These are phyloP conservation scores for Lutraria rhynchaena DNA, from an alignment of 1,140 invertebrate genomes.

Conservation along the genomic window DNA sequence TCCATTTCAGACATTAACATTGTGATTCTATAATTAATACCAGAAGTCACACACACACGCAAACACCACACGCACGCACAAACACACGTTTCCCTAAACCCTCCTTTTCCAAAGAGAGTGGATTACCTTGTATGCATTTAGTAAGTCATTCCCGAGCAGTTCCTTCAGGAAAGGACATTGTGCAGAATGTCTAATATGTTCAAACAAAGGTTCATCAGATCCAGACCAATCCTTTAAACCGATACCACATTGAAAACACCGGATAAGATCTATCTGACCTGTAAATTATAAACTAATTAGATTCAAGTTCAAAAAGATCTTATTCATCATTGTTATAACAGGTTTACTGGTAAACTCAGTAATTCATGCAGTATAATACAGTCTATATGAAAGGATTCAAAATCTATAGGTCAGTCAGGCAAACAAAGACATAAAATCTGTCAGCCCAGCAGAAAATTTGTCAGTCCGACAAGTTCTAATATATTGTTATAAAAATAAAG, in stretches of 20 bases:
- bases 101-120: too few relatives aligned
- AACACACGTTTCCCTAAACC: background rate
- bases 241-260: constrained; percentile 42
- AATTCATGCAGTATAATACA: too few relatives aligned
- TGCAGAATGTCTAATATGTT: constrained; percentile 45
- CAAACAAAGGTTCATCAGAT: constrained; percentile 39
- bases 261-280: constrained; percentile 17
- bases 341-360: too few relatives aligned
- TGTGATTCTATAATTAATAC: background rate
- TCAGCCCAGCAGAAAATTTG: too few relatives aligned
- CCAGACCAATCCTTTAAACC: constrained; percentile 43
- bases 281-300: too few relatives aligned
- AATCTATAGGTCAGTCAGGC: too few relatives aligned
- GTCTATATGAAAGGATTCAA: too few relatives aligned
- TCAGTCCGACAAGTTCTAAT: too few relatives aligned
- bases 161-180: constrained; percentile 35
- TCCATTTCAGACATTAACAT: background rate
- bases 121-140: constrained; percentile 32
- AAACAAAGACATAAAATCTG: too few relatives aligned
- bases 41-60: background rate
- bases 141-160: constrained; percentile 20
- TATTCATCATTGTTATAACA: too few relatives aligned
- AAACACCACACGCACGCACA: background rate
- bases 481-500: too few relatives aligned
- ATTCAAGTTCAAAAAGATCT: too few relatives aligned